Percentiles rank a stretch among this genome's conserved stretches.
phyloP scores from a whole-genome alignment of 2,888 invertebrate species.

The Allolobophora icterica region DNA sequence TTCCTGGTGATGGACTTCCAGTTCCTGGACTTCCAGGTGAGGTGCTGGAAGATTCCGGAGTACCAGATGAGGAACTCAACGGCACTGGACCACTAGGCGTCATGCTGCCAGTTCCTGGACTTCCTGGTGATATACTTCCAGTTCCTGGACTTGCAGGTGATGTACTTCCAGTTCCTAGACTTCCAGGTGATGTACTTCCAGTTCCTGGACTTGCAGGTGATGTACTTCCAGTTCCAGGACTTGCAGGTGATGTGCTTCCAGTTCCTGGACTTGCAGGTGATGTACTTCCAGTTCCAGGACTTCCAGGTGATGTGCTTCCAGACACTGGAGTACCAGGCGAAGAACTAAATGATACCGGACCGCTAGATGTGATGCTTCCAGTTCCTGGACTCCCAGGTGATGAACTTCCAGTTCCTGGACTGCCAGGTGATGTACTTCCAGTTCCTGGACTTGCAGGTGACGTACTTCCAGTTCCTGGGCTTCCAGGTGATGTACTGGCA shows the following conservation, averaged over 20 bases:
- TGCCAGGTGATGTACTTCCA: background rate
- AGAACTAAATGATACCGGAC: background rate
- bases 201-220: background rate
- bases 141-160: background rate
- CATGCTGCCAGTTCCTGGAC: background rate
- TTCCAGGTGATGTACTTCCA: background rate
- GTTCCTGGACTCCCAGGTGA: background rate
- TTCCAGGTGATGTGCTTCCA: background rate
- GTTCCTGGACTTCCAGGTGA: background rate
- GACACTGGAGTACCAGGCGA: background rate
- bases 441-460: background rate
- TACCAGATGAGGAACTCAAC: background rate
- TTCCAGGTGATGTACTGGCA: background rate
- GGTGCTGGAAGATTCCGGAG: background rate
- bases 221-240: background rate
- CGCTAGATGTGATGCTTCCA: background rate
- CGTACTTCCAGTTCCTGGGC: background rate
- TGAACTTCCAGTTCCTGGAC: background rate
- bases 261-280: background rate
- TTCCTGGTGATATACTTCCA: background rate
- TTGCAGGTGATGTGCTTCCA: background rate
- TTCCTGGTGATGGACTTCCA: background rate
- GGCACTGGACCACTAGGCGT: background rate
- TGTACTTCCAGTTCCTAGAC: background rate
- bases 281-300: constrained; percentile 5